A percentile compares a stretch with the other conserved stretches of the same genome.
phyloP scores from a whole-genome alignment of 2,888 invertebrate genomes.

The Acronicta leporina region DNA sequence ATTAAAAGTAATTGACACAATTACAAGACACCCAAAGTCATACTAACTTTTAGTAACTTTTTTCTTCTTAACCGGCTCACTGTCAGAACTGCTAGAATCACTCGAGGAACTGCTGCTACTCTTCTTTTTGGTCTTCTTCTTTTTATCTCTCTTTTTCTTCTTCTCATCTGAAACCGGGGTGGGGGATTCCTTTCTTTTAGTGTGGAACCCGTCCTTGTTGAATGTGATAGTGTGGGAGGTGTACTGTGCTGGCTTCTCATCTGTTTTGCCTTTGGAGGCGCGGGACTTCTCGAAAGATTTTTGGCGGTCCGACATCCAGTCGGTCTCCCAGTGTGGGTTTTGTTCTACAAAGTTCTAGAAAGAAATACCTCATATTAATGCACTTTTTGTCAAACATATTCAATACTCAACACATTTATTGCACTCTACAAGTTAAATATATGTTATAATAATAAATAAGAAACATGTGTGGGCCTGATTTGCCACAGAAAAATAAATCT shows the following conservation, averaged over 20 bases:
- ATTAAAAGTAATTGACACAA: too few species aligned
- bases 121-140: slow-evolving; percentile 86
- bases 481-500: too few species aligned
- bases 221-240: slow-evolving; percentile 84
- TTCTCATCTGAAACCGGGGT: slow-evolving; percentile 72
- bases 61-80: slow-evolving; percentile 88
- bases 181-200: slow-evolving; percentile 72
- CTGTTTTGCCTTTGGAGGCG: slow-evolving; percentile 65
- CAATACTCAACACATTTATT: too few species aligned
- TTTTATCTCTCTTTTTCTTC: slow-evolving; percentile 80
- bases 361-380: slow-evolving; percentile 10
- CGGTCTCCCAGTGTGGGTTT: slow-evolving; percentile 96
- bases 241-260: slow-evolving; percentile 73
- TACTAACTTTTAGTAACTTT: slow-evolving; percentile 76
- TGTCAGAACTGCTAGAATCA: slow-evolving; percentile 69
- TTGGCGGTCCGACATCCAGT: slow-evolving; percentile 95
- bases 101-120: slow-evolving; percentile 73
- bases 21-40: background rate
- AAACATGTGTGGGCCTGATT: too few species aligned
- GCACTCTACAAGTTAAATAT: too few species aligned
- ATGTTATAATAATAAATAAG: too few species aligned
- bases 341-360: slow-evolving; percentile 93
- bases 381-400: background rate
- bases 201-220: slow-evolving; percentile 84
- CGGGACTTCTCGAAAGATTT: slow-evolving; percentile 90